Base-by-base conservation (phyloP, 2,797 vertebrate species). In the Eospalax fontanierii region DNA sequence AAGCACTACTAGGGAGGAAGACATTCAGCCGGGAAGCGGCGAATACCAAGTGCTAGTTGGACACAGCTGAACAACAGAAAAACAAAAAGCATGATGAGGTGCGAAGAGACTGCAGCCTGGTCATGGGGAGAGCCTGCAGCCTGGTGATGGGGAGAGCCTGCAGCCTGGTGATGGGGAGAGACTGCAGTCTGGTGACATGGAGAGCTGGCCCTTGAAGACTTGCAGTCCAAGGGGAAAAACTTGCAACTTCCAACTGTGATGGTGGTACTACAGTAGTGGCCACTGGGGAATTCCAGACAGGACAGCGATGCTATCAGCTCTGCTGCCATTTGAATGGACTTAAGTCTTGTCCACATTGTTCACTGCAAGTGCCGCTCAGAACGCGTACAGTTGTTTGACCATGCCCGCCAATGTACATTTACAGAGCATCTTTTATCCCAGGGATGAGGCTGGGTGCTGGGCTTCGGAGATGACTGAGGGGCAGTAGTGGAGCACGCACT, bases 351-450 rank as follows among this genome's bases (percentile, higher is more conserved):
- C 54, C 82, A 0, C 18, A 50, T 8, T 26, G 8, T 19, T 85
- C 15, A 1, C 66, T 33, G 57, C 57, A 54, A 26, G 7, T 50
- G 71, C 14, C 14, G 0, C 83, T 24, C 0, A 2, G 59, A 78
- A 12, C 40, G 68, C 19, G 16, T 35, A 19, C 26, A 84, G 11
- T 28, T 68, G 30, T 38, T 1, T 59, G 9, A 33, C 1, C 3
- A 6, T 74, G 50, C 9, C 14, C 50, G 14, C 14, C 40, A n/a
- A 0, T 3, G 0, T 57, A 1, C 24, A 14, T 30, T 57, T 35
- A 10, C 10, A 0, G 19, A 76, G 16, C n/a, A 6, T 11, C 70
- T 83, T 87, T n/a, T 59, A 6, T 54, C 66, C n/a, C 0, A 4
- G 75, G 79, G 4, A 14, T 21, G 33, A 71, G 30, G 5, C 1